Conservation (phyloP, 2,888 invertebrate genomes). For the Drosophila eohydei region DNA sequence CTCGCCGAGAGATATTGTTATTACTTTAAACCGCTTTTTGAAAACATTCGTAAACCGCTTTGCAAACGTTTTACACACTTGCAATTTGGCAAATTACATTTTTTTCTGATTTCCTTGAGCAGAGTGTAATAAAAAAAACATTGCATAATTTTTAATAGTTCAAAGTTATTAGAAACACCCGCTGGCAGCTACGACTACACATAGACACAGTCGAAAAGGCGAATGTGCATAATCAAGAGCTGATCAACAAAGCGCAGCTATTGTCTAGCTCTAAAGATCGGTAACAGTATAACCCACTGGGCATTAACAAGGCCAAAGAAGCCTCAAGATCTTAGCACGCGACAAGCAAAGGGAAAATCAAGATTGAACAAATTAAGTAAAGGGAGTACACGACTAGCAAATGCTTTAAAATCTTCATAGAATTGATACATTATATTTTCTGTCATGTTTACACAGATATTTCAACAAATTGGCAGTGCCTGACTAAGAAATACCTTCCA, state of each 20-base stretch:
- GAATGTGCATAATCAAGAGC: constrained; percentile 5
- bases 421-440: too few species aligned
- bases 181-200: neutral
- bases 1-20: neutral
- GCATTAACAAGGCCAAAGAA: constrained; percentile 7
- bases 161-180: constrained; percentile 5
- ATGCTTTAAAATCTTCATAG: neutral
- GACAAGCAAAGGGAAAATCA: constrained; percentile 14
- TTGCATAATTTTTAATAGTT: constrained; percentile 20
- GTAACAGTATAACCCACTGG: constrained; percentile 48
- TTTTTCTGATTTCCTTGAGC: constrained; percentile 11
- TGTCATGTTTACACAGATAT: too few species aligned
- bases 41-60: constrained; percentile 4
- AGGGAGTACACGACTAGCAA: neutral
- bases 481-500: too few species aligned
- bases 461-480: too few species aligned
- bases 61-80: constrained; percentile 6
- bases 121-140: neutral
- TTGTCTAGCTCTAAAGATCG: constrained; percentile 23
- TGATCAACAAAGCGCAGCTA: constrained; percentile 24
- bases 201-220: neutral
- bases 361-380: neutral
- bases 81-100: constrained; percentile 22
- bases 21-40: constrained; percentile 2
- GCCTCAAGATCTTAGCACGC: constrained; percentile 56